Evolutionary conservation across 2,888 invertebrate genomes (phyloP), one percentile per base, ranked within the genome.

Genomic region (Calephelis perditalis): DNA sequence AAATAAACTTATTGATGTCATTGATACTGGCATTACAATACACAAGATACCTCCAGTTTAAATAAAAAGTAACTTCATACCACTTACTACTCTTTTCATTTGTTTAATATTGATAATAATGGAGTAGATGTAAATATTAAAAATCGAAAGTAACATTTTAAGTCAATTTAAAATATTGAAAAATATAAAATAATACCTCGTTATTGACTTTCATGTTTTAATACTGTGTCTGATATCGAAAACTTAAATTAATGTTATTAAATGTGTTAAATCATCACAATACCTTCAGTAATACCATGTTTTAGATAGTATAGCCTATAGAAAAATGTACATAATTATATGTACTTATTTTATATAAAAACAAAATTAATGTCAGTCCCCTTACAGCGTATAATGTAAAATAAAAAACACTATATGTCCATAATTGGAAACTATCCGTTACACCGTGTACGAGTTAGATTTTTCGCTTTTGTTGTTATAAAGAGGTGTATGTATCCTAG

Each of bases 401-500:
- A 8, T 40, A 40, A 40, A 40, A 49, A 15, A 49, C 15, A 15
- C 26, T 26, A 26, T 35, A 49, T 49, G 49, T 49, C 49, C 49
- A 26, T 26, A 6, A 49, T 35, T 15, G 49, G 49, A 49, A 35
- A 12, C 49, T 49, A 37, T 36, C 54, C 7, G 43, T 40, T n/a
- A n/a, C 15, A 26, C 11, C 44, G 3, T 26, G 3, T 26, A 26
- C 26, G 3, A 26, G 44, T 35, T 35, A 45, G 45, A 26, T 26
- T 7, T 52, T 37, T 58, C 44, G 65, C 60, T 63, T 63, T 62
- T 54, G 62, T 62, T 60, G 60, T 60, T 60, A 61, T 46, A 54
- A 46, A 63, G 59, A 55, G 36, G 49, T 45, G 56, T 55, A 49
- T 54, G 45, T 60, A 58, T 60, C 49, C 40, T 64, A 54, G 47